Evolutionary conservation across 92 coral and sea anemone species (phyloP), one percentile per base, ranked within the genome.

Genomic region (Phenganax stokvisi): DNA sequence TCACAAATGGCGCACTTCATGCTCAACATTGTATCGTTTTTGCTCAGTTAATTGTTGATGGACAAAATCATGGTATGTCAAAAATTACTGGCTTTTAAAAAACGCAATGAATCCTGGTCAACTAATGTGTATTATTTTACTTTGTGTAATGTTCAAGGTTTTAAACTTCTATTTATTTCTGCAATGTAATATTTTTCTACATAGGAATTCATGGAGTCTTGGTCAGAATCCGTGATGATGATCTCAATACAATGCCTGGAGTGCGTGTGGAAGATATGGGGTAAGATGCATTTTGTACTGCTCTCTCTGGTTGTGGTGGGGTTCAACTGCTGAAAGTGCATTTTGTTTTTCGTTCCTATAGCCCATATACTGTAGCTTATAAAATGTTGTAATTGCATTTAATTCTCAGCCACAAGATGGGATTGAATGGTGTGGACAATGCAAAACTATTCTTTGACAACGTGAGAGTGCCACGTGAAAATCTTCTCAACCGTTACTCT

Each of bases 211-310:
- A 92, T 79, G 97, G 91, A 53, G 90, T 90, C 37, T 82, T 90
- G 59, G 92, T 90, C 13, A 89, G 90, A 1, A 90, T 90, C 58
- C 87, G 96, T 71, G 92, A 90, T 74, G 81, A 86, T 73, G 83
- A 89, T 55, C 87, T 90, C 0, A 74, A 89, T 3, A 84, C 80
- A 51, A 81, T 87, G 85, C 94, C 94, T 9, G 91, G 94, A 27
- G 94, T 90, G 47, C 80, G 88, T 56, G 85, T 90, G 82, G 90
- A 90, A 75, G 91, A 88, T 85, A 90, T 90, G 94, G 94, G 94
- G 81, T 77, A 51, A 62, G 81, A 47, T 54, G 16, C 31, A 16
- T 3, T 11, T 13, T 59, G n/a, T 59, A 7, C 65, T 13, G 16
- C 65, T 59, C 16, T 20, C 4, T 59, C 65, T 67, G 31, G 30